Base-by-base conservation (phyloP, 2,797 vertebrate species). In the Hafferia zeledoni region DNA sequence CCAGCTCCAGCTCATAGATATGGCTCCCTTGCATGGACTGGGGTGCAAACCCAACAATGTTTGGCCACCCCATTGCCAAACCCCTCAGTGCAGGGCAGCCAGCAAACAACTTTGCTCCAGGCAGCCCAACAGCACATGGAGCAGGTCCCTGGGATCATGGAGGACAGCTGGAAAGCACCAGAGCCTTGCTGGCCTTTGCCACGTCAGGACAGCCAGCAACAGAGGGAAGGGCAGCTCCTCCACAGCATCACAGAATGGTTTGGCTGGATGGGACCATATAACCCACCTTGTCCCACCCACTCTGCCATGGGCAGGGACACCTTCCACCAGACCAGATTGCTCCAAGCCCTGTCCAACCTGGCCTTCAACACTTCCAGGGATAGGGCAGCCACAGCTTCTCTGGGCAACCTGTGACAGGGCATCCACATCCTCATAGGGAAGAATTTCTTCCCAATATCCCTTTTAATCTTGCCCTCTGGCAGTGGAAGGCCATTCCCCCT, bases 181-280 rank as follows among this genome's bases (percentile, higher is more conserved):
- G 47, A 56, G 33, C 15, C 7, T 9, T 3, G 1, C 24, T 14
- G 30, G 55, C 25, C 11, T 10, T 13, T 3, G 3, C 27, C 1
- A 0, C 9, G 43, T 13, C 30, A 27, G n/a, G 27, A 63, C 2
- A 3, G 39, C 5, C 16, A 7, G 33, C 0, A 0, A 4, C 16
- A 2, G 71, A 70, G 50, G 56, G 39, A 39, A 30, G 6, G 33
- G 59, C 2, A 39, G 74, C 31, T 71, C 15, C 49, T 56, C 19
- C 68, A 24, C 1, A 57, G 50, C 76, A 52, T 11, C 59, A 65
- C 44, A 39, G 13, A 14, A 46, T 7, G 16, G 23, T 52, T 72
- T 52, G 24, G 39, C 39, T 67, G 20, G 46, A 39, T 15, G 39
- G n/a, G 37, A 46, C 60, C 3, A 1, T 10, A 59, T 46, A 80